Evolutionary conservation across 2,888 invertebrate species (phyloP).

Genomic region (Asteroscopus sphinx): DNA sequence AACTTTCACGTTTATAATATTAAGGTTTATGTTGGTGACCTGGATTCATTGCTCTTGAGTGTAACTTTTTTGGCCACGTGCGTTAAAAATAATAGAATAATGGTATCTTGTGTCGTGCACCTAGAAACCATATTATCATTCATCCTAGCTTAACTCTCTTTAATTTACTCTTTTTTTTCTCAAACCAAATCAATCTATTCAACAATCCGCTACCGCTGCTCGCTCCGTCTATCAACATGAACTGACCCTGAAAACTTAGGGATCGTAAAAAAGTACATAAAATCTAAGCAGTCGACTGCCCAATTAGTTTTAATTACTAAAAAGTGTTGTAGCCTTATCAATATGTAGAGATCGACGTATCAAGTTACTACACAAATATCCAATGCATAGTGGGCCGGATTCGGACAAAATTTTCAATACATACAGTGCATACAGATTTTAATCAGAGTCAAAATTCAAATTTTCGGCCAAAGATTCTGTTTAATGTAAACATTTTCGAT

Average conservation of each 20-base stretch:
- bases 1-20: too few relatives aligned
- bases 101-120: too few relatives aligned
- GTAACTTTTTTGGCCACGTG: too few relatives aligned
- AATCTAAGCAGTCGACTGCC: slow-evolving; percentile 63
- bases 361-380: slow-evolving; percentile 52
- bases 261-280: slow-evolving; percentile 64
- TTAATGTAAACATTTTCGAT: slow-evolving; percentile 14
- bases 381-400: slow-evolving; percentile 30
- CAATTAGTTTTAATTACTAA: slow-evolving; percentile 79
- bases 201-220: neutral
- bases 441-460: slow-evolving; percentile 28
- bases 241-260: slow-evolving; percentile 26
- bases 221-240: slow-evolving; percentile 19
- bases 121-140: too few relatives aligned
- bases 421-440: slow-evolving; percentile 6
- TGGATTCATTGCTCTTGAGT: too few relatives aligned
- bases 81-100: too few relatives aligned
- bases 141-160: too few relatives aligned
- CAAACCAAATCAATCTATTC: too few relatives aligned
- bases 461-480: slow-evolving; percentile 13
- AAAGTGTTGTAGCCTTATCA: slow-evolving; percentile 58
- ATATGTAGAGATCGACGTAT: slow-evolving; percentile 54
- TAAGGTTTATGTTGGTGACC: too few relatives aligned
- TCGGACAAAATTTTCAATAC: slow-evolving; percentile 6
- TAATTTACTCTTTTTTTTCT: too few relatives aligned